Evolutionary conservation across 2,888 invertebrate species (phyloP).

Genomic region (Drosophila subquinaria): DNA sequence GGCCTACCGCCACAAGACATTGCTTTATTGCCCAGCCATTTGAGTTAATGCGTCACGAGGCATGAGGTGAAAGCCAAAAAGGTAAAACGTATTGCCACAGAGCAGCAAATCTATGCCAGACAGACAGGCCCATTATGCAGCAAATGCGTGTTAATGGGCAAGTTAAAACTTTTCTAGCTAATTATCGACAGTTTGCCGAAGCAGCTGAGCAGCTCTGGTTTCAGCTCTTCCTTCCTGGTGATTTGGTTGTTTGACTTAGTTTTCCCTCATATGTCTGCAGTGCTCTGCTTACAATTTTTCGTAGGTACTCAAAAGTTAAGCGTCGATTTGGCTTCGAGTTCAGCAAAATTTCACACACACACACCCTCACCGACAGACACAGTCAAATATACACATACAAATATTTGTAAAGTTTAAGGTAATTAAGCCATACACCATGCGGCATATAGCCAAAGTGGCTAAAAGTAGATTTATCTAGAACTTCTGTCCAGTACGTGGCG

Average conservation of each 20-base stretch:
- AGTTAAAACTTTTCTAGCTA: conserved; percentile 75
- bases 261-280: conserved; percentile 34
- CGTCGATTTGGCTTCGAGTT: conserved; percentile 47
- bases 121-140: conserved; percentile 74
- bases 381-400: neutral
- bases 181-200: conserved; percentile 73
- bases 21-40: conserved; percentile 55
- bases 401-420: conserved; percentile 28
- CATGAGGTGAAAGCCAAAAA: conserved; percentile 27
- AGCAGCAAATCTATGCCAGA: conserved; percentile 62
- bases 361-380: neutral
- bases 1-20: conserved; percentile 50
- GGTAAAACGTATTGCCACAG: conserved; percentile 12
- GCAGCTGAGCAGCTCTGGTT: conserved; percentile 2
- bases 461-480: conserved; percentile 19
- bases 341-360: conserved; percentile 31
- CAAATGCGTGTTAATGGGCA: conserved; percentile 71
- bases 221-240: conserved; percentile 8
- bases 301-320: conserved; percentile 57
- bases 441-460: conserved; percentile 14
- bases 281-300: conserved; percentile 36
- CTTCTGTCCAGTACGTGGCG: conserved; percentile 25
- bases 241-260: conserved; percentile 37
- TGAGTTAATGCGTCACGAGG: conserved; percentile 53
- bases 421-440: conserved; percentile 42